Conservation (phyloP, 2,888 invertebrate genomes). For the Phengaris arion region DNA sequence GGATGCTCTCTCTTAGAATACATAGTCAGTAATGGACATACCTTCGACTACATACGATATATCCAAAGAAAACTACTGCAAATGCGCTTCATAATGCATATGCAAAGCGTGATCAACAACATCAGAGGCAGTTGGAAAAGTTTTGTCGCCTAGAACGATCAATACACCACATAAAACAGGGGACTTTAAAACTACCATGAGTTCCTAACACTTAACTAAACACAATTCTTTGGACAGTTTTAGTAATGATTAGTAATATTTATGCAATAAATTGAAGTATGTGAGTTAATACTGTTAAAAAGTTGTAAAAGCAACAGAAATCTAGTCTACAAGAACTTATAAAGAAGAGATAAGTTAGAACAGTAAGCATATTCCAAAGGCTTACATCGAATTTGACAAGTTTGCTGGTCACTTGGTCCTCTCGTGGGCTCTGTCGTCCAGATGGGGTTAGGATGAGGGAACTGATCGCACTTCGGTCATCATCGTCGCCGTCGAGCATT, state of each 20-base stretch:
- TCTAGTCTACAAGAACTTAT: slow-evolving; percentile 42
- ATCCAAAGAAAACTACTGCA: slow-evolving; percentile 82
- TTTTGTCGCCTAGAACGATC: slow-evolving; percentile 79
- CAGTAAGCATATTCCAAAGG: slow-evolving; percentile 37
- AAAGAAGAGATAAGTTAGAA: slow-evolving; percentile 38
- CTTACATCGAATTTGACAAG: slow-evolving; percentile 81
- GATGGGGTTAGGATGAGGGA: slow-evolving; percentile 70
- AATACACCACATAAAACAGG: slow-evolving; percentile 69
- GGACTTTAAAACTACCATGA: slow-evolving; percentile 33
- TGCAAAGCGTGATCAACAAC: slow-evolving; percentile 81
- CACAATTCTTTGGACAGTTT: slow-evolving; percentile 40
- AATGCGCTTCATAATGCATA: slow-evolving; percentile 81
- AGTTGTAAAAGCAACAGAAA: slow-evolving; percentile 38
- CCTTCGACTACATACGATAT: slow-evolving; percentile 80
- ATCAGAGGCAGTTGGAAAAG: slow-evolving; percentile 80
- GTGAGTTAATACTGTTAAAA: slow-evolving; percentile 62
- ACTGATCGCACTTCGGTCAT: slow-evolving; percentile 83
- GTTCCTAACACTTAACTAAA: background rate
- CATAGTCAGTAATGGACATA: slow-evolving; percentile 76
- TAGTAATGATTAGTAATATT: slow-evolving; percentile 59
- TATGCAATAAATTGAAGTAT: slow-evolving; percentile 55
- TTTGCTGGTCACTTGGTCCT: slow-evolving; percentile 69
- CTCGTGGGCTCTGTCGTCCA: slow-evolving; percentile 66
- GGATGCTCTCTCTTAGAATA: slow-evolving; percentile 64
- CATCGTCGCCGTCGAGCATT: slow-evolving; percentile 86